Percentiles rank a stretch among this genome's conserved stretches.
These are phyloP conservation scores for Propithecus coquereli DNA, from an alignment of 2,113 vertebrate genomes.

Conservation along the genomic window DNA sequence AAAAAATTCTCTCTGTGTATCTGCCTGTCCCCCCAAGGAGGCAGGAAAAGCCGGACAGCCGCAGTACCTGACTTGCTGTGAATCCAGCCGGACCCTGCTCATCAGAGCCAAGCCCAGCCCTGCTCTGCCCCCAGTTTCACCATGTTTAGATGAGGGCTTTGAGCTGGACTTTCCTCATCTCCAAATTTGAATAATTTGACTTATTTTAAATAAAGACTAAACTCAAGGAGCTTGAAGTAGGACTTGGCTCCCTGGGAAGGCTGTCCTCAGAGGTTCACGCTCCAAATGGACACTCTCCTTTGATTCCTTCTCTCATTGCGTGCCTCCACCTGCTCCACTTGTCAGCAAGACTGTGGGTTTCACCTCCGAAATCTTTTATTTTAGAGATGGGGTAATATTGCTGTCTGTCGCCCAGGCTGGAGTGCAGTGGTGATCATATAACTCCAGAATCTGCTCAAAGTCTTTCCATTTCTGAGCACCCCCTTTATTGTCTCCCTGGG, in stretches of 20 bases:
- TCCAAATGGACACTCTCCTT: neutral
- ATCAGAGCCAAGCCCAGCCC: neutral
- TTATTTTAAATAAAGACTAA: neutral
- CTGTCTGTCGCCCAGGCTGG: too few relatives aligned
- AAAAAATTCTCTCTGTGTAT: neutral
- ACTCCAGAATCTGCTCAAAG: neutral
- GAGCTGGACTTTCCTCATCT: neutral
- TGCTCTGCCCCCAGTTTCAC: too few relatives aligned
- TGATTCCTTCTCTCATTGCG: fast-evolving
- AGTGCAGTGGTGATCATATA: too few relatives aligned
- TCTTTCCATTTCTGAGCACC: neutral
- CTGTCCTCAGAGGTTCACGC: neutral
- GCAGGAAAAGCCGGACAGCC: neutral
- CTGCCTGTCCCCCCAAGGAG: neutral
- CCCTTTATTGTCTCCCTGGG: fast-evolving
- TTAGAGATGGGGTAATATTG: too few relatives aligned
- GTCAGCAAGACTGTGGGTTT: neutral
- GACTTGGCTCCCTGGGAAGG: neutral
- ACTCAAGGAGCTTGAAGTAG: neutral
- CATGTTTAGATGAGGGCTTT: neutral
- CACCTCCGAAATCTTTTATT: neutral
- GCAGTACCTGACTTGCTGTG: neutral
- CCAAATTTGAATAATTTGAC: neutral
- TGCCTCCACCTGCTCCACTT: fast-evolving
- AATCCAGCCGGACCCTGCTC: neutral